phyloP scores from a whole-genome alignment of 2,888 invertebrate genomes.

The Digitonthophagus gazella region DNA sequence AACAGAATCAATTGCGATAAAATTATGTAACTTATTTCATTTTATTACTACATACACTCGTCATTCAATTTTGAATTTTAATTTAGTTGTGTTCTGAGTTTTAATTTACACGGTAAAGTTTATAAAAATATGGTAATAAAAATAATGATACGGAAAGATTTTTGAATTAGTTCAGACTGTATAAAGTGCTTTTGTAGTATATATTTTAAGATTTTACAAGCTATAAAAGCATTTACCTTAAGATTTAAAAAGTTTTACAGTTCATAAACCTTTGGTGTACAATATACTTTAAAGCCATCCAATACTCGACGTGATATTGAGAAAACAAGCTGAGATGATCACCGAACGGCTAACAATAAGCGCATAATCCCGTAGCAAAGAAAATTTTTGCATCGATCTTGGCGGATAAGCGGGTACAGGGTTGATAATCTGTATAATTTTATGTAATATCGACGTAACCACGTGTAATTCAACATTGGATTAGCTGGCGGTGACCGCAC shows the following conservation, averaged over 20 bases:
- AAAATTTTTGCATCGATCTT: not conserved
- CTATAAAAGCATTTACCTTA: not conserved
- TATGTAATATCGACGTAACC: slow-evolving; percentile 5
- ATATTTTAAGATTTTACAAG: not conserved
- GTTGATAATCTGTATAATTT: not conserved
- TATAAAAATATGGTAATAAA: too few species aligned
- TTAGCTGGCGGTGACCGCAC: slow-evolving; percentile 10
- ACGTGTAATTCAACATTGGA: slow-evolving; percentile 6
- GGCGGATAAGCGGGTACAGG: not conserved
- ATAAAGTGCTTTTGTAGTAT: not conserved
- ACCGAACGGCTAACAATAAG: not conserved
- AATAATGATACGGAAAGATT: too few species aligned
- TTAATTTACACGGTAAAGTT: too few species aligned
- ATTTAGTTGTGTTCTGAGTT: too few species aligned
- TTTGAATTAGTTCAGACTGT: too few species aligned
- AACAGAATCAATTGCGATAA: not conserved
- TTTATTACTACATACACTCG: not conserved
- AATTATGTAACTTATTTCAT: too few species aligned
- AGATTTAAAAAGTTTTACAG: not conserved
- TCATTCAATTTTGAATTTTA: too few species aligned
- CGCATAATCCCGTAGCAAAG: not conserved
- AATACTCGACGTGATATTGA: not conserved
- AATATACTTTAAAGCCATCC: not conserved
- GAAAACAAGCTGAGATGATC: not conserved
- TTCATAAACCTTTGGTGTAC: not conserved